Base-by-base conservation (phyloP, 2,888 invertebrate genomes). In the Nasonia oneida region DNA sequence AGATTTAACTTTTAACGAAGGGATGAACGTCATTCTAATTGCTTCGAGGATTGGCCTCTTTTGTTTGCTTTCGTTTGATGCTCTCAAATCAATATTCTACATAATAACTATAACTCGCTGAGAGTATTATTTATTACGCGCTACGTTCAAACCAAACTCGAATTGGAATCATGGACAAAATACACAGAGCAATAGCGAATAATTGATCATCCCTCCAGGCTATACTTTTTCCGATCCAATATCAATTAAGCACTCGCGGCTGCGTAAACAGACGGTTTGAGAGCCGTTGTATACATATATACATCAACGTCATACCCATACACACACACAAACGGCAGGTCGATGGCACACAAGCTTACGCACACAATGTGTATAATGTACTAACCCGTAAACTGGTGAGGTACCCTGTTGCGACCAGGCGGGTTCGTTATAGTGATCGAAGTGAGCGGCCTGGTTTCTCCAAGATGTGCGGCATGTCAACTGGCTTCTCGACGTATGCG, bases 401-500 rank as follows among this genome's bases (percentile, higher is more conserved):
- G 90, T 89, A 71, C 91, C 91, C 37, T 89, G 90, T 33, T 89
- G 90, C 70, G 90, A 90, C 91, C 91, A 91, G 12, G 81, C 71
- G 29, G 90, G 89, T 42, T 88, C 90, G 85, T 0, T 23, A 23
- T 89, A 91, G 83, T 91, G 39, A 61, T 67, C 92, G 42, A 83
- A 83, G 74, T 90, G 89, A n/a, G 88, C 18, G 89, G 88, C 87
- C 89, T 79, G 92, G 92, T 87, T 91, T 92, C 73, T 92, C 92
- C 67, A 92, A 86, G 84, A 92, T 90, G 88, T 89, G 92, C 85
- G 91, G 90, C 8, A 93, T 89, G 88, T 88, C 92, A 75, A 93
- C 90, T 14, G 93, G 93, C 88, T 92, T 92, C 81, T 93, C 93
- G 1, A 93, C 90, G 86, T 93, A 93, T 84, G 93, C 93, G 50